Conservation (phyloP, 2,113 vertebrate species). For the Poicephalus gulielmi region DNA sequence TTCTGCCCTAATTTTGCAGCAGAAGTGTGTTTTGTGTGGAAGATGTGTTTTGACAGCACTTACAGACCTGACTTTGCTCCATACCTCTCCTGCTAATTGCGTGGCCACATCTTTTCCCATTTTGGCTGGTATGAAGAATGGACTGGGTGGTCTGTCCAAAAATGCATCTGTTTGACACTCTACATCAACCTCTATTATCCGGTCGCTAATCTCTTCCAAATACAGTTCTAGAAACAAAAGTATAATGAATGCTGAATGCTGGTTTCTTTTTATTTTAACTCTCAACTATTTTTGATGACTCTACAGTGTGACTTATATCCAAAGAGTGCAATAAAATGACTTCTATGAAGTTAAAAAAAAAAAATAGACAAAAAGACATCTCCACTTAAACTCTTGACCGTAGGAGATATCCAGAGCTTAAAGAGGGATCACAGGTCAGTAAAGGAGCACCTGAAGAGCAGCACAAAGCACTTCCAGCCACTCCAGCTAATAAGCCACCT, state of each 20-base stretch:
- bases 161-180: conserved; percentile 93
- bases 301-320: not conserved
- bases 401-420: not conserved
- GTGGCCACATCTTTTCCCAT: conserved; percentile 87
- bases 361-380: not conserved
- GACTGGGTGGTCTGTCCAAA: conserved; percentile 87
- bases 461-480: not conserved
- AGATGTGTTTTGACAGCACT: not conserved
- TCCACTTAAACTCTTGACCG: not conserved
- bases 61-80: not conserved
- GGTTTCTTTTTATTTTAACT: not conserved
- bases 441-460: not conserved
- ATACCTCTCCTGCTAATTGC: conserved; percentile 93
- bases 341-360: not conserved
- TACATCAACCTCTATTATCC: conserved; percentile 72
- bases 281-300: not conserved
- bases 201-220: conserved; percentile 89
- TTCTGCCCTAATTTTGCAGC: not conserved
- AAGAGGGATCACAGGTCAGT: not conserved
- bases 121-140: conserved; percentile 91
- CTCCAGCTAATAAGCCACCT: not conserved
- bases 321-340: not conserved
- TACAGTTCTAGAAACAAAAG: conserved; percentile 82
- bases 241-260: not conserved
- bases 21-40: not conserved